phyloP scores from a whole-genome alignment of 2,888 invertebrate genomes.

The Drosophila atripex region DNA sequence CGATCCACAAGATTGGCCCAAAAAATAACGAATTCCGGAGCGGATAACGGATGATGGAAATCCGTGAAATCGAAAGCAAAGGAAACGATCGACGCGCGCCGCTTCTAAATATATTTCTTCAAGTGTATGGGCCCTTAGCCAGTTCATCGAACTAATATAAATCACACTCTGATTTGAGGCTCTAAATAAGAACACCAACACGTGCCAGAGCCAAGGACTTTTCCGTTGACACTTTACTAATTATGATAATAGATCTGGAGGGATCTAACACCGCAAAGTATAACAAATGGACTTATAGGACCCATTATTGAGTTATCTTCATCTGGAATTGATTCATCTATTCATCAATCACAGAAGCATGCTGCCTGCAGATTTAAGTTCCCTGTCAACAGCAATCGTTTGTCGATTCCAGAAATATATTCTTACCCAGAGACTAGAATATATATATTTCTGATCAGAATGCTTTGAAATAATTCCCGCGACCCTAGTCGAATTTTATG shows the following conservation, averaged over 20 bases:
- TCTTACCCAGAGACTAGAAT: not conserved
- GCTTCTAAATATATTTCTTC: not conserved
- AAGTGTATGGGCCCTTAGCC: not conserved
- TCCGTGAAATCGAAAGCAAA: constrained; percentile 1
- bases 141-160: not conserved
- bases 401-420: not conserved
- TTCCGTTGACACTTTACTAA: constrained; percentile 15
- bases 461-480: not conserved
- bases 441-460: not conserved
- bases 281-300: too few species aligned
- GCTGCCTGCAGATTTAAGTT: not conserved
- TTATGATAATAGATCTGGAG: not conserved
- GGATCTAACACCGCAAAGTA: not conserved
- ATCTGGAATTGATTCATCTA: not conserved
- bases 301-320: not conserved
- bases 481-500: not conserved
- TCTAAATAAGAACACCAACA: not conserved
- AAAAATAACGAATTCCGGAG: not conserved
- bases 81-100: constrained; percentile 5
- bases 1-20: constrained; percentile 53
- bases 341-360: not conserved
- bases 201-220: constrained; percentile 21
- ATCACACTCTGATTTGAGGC: not conserved
- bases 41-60: constrained; percentile 11
- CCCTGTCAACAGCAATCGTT: not conserved